Conservation (phyloP, 2,797 vertebrate genomes). For the Betta splendens region DNA sequence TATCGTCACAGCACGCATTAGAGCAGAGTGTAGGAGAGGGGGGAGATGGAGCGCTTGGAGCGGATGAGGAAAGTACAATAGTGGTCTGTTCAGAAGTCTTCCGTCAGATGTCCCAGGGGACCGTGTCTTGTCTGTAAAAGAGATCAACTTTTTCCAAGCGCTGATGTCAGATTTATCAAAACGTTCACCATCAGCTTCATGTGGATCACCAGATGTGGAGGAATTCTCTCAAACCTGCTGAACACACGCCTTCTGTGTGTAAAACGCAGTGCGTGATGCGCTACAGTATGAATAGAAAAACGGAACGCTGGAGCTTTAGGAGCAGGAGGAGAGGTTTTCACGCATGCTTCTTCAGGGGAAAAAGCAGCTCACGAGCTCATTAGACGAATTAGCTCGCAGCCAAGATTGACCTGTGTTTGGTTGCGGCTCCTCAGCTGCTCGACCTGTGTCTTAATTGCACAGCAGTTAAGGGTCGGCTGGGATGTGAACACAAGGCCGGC, state of each 20-base stretch:
- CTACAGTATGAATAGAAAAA: constrained; percentile 58
- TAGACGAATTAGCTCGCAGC: constrained; percentile 58
- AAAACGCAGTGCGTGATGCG: constrained; percentile 50
- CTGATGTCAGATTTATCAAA: constrained; percentile 32
- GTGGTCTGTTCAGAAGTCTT: constrained; percentile 36
- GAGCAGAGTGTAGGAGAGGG: constrained; percentile 18
- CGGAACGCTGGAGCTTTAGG: constrained; percentile 46
- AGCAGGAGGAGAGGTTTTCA: constrained; percentile 51
- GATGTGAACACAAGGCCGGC: constrained; percentile 51
- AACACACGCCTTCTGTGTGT: constrained; percentile 36
- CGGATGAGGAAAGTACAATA: constrained; percentile 14
- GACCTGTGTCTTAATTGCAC: no score
- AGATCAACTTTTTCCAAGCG: constrained; percentile 18
- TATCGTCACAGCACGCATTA: constrained; percentile 20
- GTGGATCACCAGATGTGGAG: constrained; percentile 8
- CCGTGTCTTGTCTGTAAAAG: constrained; percentile 22
- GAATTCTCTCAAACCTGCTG: constrained; percentile 13
- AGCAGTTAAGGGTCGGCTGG: constrained; percentile 57
- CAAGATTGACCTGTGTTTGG: constrained; percentile 50
- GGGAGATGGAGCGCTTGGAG: constrained; percentile 8
- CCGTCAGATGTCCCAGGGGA: constrained; percentile 21
- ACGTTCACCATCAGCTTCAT: constrained; percentile 21
- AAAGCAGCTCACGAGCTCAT: constrained; percentile 48
- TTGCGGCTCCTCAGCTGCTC: constrained; percentile 43
- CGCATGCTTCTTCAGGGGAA: constrained; percentile 49